Base-by-base conservation (phyloP, 2,113 vertebrate species). In the Crotalus viridis region DNA sequence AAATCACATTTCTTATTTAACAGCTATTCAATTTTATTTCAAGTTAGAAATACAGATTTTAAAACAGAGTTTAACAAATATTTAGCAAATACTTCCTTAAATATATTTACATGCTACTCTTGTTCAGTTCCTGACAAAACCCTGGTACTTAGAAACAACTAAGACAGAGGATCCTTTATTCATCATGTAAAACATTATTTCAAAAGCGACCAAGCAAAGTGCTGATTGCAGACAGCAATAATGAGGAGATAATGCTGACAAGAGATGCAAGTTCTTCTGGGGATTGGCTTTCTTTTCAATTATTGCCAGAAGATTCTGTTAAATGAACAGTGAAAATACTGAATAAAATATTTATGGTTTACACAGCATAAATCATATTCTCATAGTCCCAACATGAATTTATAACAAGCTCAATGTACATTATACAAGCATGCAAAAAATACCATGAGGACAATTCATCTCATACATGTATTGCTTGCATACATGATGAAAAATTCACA, bases 311-410 rank as follows among this genome's bases (percentile, higher is more conserved):
- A 95, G 93, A 94, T 92, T 94, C 94, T 94, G 95, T 91, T 94
- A 95, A 97, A 96, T 87, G 94, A 97, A 88, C 86, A 94, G 91
- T 93, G 28, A 95, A 97, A 96, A 97, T 91, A 94, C 88, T 85
- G 87, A 96, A 95, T 96, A 55, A 97, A 97, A 93, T 96, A 97
- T 97, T 97, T 94, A 97, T 96, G 95, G 96, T 94, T 95, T 96
- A 94, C 54, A 96, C 3, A 95, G 61, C 52, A 96, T 90, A 97
- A 94, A 97, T 95, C 92, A 96, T 59, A 93, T 88, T 94, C 52
- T 93, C 94, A 93, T 94, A 95, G 51, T 88, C 85, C 93, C 95
- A 93, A 95, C 93, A 48, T 92, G 87, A 92, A 94, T 94, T 95
- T 94, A 52, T 56, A 95, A 94, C 46, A 90, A 54, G 57, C 74